Evolutionary conservation across 2,797 vertebrate species (phyloP).

Genomic region (Eurystomus glaucurus): DNA sequence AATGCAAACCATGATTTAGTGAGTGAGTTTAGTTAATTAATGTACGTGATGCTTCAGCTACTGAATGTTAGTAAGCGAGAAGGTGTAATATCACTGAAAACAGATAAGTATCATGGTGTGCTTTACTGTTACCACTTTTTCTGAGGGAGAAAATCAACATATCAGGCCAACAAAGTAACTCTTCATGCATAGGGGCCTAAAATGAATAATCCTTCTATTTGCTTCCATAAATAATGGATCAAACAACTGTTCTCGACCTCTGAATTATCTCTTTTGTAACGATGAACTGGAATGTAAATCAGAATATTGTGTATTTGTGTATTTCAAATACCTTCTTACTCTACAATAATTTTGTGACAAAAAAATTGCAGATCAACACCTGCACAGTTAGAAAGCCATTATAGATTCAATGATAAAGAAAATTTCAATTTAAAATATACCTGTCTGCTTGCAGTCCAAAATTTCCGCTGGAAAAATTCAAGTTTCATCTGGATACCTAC

Average conservation of each 20-base stretch:
- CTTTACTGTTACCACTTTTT: not conserved
- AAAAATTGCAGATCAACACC: not conserved
- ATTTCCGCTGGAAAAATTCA: conserved; percentile 98
- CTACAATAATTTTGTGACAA: not conserved
- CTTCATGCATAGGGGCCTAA: fast-evolving
- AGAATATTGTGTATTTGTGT: not conserved
- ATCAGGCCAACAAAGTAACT: not conserved
- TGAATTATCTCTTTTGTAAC: not conserved
- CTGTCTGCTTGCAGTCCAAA: conserved; percentile 99
- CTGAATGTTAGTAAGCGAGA: not conserved
- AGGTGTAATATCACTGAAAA: not conserved
- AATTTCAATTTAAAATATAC: conserved; percentile 80
- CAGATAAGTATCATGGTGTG: fast-evolving
- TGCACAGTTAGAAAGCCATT: not conserved
- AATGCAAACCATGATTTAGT: not conserved
- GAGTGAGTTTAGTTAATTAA: not conserved
- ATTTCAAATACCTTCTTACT: not conserved
- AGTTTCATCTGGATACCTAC: conserved; percentile 99
- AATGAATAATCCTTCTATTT: not conserved
- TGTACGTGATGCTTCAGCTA: not conserved
- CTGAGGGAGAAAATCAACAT: not conserved
- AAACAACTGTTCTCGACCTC: not conserved
- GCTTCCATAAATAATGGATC: not conserved
- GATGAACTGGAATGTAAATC: not conserved
- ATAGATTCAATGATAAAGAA: not conserved